Evolutionary conservation across 1,140 invertebrate genomes (phyloP).

Genomic region (Diorhabda carinulata): DNA sequence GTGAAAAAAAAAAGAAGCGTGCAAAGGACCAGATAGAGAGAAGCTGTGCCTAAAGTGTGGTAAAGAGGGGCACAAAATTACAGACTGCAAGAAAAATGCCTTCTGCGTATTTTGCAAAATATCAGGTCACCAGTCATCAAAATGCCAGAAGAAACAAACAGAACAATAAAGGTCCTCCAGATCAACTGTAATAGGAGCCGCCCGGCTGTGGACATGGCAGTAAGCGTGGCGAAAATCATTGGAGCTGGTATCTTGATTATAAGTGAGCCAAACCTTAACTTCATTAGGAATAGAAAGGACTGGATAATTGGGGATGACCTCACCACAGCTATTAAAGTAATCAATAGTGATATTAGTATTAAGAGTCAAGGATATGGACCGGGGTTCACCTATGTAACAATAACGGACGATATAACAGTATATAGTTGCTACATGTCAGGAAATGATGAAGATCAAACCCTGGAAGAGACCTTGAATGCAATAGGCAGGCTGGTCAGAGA

Average conservation of each 20-base stretch:
- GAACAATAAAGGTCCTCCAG: neutral
- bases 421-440: too few relatives aligned
- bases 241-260: neutral
- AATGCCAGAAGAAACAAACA: neutral
- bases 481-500: too few relatives aligned
- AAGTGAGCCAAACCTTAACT: too few relatives aligned
- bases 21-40: conserved; percentile 11
- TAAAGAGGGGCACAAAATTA: conserved; percentile 11
- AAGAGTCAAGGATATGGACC: neutral
- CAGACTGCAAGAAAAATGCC: neutral
- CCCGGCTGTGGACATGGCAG: neutral
- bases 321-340: too few relatives aligned
- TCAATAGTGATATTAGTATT: too few relatives aligned
- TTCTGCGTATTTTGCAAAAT: conserved; percentile 6
- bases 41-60: conserved; percentile 8
- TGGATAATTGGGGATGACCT: too few relatives aligned
- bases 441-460: too few relatives aligned
- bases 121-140: conserved; percentile 12
- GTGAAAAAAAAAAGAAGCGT: too few relatives aligned
- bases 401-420: neutral
- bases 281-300: too few relatives aligned
- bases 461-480: too few relatives aligned
- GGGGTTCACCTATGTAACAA: neutral
- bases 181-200: neutral
- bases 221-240: neutral